A percentile compares a stretch with the other conserved stretches of the same genome.
Evolutionary conservation across 2,888 invertebrate species (phyloP).

Genomic region (Hirtodrosophila histrioides): DNA sequence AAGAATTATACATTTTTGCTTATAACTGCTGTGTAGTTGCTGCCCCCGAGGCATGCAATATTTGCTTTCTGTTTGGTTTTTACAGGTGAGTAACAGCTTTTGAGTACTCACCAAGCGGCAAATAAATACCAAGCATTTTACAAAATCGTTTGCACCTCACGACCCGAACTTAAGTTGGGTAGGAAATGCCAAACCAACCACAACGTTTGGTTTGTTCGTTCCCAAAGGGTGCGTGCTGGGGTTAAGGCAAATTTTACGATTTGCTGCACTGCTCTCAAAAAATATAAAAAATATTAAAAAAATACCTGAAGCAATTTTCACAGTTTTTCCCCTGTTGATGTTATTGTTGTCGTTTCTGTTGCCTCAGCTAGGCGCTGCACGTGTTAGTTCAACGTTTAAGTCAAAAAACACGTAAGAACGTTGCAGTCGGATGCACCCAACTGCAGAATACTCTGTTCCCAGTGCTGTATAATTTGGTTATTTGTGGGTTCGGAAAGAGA

Average conservation of each 20-base stretch:
- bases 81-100: slow-evolving; percentile 29
- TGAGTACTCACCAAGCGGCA: slow-evolving; percentile 63
- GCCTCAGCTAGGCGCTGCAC: slow-evolving; percentile 22
- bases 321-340: slow-evolving; percentile 17
- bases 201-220: slow-evolving; percentile 28
- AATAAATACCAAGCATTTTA: slow-evolving; percentile 68
- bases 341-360: slow-evolving; percentile 3
- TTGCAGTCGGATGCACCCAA: too few species aligned
- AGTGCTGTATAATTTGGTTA: too few species aligned
- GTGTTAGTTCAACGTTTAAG: slow-evolving; percentile 29
- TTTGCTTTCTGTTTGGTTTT: slow-evolving; percentile 45
- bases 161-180: slow-evolving; percentile 16
- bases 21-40: neutral
- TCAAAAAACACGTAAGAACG: slow-evolving; percentile 6
- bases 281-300: slow-evolving; percentile 14
- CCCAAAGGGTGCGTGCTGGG: slow-evolving; percentile 26
- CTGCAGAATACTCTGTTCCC: too few species aligned
- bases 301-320: slow-evolving; percentile 24
- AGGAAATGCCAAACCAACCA: slow-evolving; percentile 35
- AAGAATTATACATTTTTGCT: neutral
- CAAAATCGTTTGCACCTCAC: slow-evolving; percentile 64
- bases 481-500: too few species aligned
- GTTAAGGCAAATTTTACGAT: slow-evolving; percentile 42
- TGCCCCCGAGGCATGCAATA: slow-evolving; percentile 30
- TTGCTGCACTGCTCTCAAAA: slow-evolving; percentile 44